Evolutionary conservation across 2,888 invertebrate genomes (phyloP).

Genomic region (Toxonevra muliebris): DNA sequence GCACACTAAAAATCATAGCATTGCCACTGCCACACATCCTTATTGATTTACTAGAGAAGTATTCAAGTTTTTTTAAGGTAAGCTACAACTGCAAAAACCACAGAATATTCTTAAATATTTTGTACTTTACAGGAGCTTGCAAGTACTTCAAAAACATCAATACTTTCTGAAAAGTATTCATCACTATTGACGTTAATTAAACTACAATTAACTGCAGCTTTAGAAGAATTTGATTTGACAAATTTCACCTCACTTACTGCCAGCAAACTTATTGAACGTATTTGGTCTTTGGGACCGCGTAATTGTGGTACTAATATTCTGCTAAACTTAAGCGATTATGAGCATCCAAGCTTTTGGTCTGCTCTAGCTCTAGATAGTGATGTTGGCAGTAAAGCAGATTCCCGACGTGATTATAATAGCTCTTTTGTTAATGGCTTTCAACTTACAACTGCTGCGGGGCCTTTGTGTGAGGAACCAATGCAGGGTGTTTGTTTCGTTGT

Average conservation of each 20-base stretch:
- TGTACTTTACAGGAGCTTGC: slow-evolving; percentile 49
- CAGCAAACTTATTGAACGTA: slow-evolving; percentile 69
- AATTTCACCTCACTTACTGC: slow-evolving; percentile 68
- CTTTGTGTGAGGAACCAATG: slow-evolving; percentile 97
- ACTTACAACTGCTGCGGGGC: slow-evolving; percentile 87
- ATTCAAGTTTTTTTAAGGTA: slow-evolving; percentile 75
- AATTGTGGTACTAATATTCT: slow-evolving; percentile 90
- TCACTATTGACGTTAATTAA: slow-evolving; percentile 56
- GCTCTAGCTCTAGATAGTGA: slow-evolving; percentile 41
- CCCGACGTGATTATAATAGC: slow-evolving; percentile 74
- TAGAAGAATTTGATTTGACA: slow-evolving; percentile 68
- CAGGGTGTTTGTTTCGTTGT: slow-evolving; percentile 92
- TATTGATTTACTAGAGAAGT: slow-evolving; percentile 76
- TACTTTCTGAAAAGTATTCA: slow-evolving; percentile 56
- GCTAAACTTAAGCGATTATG: slow-evolving; percentile 80
- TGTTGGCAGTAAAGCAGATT: slow-evolving; percentile 59
- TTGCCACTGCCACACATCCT: slow-evolving; percentile 79
- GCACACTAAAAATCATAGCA: slow-evolving; percentile 78
- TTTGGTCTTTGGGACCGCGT: slow-evolving; percentile 94
- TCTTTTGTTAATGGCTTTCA: slow-evolving; percentile 88
- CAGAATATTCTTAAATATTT: background rate
- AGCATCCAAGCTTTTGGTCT: slow-evolving; percentile 70
- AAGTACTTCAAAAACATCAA: slow-evolving; percentile 45
- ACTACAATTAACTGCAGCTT: slow-evolving; percentile 70
- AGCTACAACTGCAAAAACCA: slow-evolving; percentile 25